Percentiles rank a stretch among this genome's conserved stretches.
These are phyloP conservation scores for Coremacera marginata DNA, from an alignment of 2,888 invertebrate genomes.

Conservation along the genomic window DNA sequence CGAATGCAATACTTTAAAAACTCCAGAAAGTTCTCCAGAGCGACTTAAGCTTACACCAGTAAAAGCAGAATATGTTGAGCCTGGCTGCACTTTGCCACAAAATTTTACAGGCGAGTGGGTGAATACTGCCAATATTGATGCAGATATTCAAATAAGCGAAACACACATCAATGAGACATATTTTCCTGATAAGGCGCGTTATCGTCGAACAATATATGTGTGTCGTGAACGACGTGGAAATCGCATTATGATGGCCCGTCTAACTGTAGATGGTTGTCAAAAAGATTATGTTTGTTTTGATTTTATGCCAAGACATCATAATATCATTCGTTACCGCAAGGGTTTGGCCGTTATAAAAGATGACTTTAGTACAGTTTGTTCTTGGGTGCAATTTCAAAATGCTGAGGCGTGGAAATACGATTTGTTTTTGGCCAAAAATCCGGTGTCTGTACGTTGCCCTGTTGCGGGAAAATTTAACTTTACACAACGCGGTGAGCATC, in stretches of 20 bases:
- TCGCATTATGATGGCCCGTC: conserved; percentile 94
- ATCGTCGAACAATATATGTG: conserved; percentile 89
- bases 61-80: conserved; percentile 84
- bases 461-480: conserved; percentile 97
- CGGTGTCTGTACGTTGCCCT: conserved; percentile 93
- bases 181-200: conserved; percentile 92
- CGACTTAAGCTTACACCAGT: conserved; percentile 86
- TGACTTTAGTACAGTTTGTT: conserved; percentile 92
- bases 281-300: conserved; percentile 98
- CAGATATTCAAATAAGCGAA: conserved; percentile 92
- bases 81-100: conserved; percentile 92
- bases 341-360: conserved; percentile 91
- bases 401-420: conserved; percentile 89
- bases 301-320: conserved; percentile 95
- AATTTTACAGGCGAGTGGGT: conserved; percentile 97
- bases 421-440: conserved; percentile 84
- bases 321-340: conserved; percentile 90
- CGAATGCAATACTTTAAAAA: conserved; percentile 91
- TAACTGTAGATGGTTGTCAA: conserved; percentile 96
- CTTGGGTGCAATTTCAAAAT: conserved; percentile 93
- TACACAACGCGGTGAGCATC: conserved; percentile 89
- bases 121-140: conserved; percentile 96
- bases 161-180: conserved; percentile 97
- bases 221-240: conserved; percentile 93
- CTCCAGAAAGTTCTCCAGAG: conserved; percentile 93